Evolutionary conservation across 2,113 vertebrate genomes (phyloP).

Genomic region (Saccopteryx bilineata): DNA sequence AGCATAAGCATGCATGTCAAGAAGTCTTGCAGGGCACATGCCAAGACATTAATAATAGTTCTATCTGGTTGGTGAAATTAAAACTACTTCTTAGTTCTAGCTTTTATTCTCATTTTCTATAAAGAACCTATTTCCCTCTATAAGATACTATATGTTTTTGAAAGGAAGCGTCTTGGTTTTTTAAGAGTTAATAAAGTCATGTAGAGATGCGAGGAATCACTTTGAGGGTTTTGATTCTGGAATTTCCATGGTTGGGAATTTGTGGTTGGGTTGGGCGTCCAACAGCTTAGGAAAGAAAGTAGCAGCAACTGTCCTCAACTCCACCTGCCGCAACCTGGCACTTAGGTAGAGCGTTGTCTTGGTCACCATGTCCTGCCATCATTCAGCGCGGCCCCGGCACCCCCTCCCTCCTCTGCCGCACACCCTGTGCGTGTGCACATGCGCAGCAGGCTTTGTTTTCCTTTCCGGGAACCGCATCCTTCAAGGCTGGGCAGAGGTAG

Average conservation of each 20-base stretch:
- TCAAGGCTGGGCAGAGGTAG: background rate
- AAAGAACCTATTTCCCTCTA: background rate
- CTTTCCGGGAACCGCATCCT: background rate
- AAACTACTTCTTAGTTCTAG: background rate
- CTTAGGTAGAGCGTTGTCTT: background rate
- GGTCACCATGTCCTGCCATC: background rate
- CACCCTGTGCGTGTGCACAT: rapidly evolving
- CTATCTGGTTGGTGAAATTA: background rate
- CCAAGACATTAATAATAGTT: background rate
- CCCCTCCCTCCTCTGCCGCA: background rate
- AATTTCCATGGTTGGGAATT: too few relatives aligned
- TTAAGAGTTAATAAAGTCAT: background rate
- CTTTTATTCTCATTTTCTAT: conserved; percentile 44
- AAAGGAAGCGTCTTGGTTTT: background rate
- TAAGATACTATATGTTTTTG: background rate
- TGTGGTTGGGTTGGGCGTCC: background rate
- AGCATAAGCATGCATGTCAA: background rate
- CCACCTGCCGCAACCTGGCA: background rate
- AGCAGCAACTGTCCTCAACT: background rate
- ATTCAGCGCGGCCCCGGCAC: rapidly evolving
- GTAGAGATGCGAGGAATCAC: background rate
- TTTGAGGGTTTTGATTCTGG: background rate
- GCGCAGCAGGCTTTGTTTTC: background rate
- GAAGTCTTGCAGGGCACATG: background rate
- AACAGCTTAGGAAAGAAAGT: background rate